Base-by-base conservation (phyloP, 2,888 invertebrate species). In the Drosophila pegasa region DNA sequence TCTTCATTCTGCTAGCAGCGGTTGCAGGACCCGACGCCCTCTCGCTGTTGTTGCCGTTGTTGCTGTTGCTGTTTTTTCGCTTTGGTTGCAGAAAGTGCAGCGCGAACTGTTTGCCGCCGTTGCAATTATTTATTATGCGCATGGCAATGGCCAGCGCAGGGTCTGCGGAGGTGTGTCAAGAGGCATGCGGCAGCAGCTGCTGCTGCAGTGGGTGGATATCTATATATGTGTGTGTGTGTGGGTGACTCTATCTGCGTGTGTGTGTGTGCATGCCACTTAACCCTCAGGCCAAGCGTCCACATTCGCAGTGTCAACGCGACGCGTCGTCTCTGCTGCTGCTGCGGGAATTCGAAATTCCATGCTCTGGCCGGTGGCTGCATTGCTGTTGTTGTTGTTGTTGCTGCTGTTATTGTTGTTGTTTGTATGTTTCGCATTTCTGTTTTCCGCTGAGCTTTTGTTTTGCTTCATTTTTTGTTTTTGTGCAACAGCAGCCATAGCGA, bases 91-190 rank as follows among this genome's bases (percentile, higher is more conserved):
- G 86, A 82, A 84, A 75, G 72, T 81, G 90, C 84, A 84, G 72
- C 68, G 87, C 73, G 79, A 87, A 86, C 76, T 81, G 88, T 83
- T 83, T 88, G 87, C 88, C 80, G 87, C 76, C 78, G 87, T 68
- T 88, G 85, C 85, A 85, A 85, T 87, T 85, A 85, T 85, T 85
- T 85, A 85, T 85, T 88, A 77, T 87, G 87, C 85, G 76, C 76
- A 76, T 77, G 78, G 75, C 78, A 77, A 72, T 68, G 73, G 72
- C 64, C 60, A 76, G 77, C 54, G 59, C 29, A 69, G 68, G 62
- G 70, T 63, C 71, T 71, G 81, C 41, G 62, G 37, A 56, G 67
- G 50, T 51, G 67, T 41, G 70, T 60, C 62, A 54, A 60, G 63
- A 58, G 55, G 60, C 56, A 61, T 50, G 41, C 57, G 72, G 75